phyloP scores from a whole-genome alignment of 2,797 vertebrate genomes.

The Aldrovandia affinis region DNA sequence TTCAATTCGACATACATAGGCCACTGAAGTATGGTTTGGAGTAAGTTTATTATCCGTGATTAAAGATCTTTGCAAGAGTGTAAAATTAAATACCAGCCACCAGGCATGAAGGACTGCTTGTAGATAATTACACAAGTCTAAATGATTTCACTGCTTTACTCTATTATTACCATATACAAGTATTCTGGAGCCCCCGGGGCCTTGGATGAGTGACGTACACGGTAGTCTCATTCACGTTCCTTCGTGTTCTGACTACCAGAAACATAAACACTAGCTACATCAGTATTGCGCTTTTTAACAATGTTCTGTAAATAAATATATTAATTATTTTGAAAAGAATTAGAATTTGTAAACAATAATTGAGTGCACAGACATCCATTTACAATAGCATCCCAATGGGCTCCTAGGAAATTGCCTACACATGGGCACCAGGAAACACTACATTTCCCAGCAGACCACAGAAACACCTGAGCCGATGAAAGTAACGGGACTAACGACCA shows the following conservation, averaged over 20 bases:
- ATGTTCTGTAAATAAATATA: too few species aligned
- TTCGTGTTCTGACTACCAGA: neutral
- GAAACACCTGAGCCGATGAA: too few species aligned
- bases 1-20: neutral
- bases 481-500: too few species aligned
- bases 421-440: too few species aligned
- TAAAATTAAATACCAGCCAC: neutral
- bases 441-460: too few species aligned
- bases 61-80: neutral
- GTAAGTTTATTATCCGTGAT: constrained; percentile 4
- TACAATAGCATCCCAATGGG: too few species aligned
- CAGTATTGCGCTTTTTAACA: neutral
- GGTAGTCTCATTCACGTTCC: neutral
- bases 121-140: neutral
- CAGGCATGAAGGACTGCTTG: neutral
- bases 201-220: too few species aligned
- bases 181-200: too few species aligned
- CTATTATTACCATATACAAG: neutral
- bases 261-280: neutral
- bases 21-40: neutral
- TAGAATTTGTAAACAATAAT: too few species aligned
- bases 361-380: too few species aligned
- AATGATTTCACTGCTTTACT: neutral
- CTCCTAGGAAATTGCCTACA: too few species aligned
- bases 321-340: too few species aligned